Conservation (phyloP, 2,113 vertebrate species). For the Gnathonemus echidnorhynchus region DNA sequence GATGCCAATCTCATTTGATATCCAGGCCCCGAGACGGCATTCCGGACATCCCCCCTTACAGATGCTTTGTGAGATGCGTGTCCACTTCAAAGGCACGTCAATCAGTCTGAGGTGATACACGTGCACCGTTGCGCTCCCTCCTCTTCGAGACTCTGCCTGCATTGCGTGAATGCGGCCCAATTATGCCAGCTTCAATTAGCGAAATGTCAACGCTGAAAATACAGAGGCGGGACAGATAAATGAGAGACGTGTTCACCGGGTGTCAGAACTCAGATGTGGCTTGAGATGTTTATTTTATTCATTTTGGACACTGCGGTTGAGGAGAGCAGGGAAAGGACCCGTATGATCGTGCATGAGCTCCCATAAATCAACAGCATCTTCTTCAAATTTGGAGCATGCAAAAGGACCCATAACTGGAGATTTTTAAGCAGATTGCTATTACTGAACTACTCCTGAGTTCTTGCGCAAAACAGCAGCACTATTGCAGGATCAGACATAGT, state of each 20-base stretch:
- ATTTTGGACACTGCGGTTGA: slow-evolving; percentile 2
- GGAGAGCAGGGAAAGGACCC: neutral
- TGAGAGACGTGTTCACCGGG: slow-evolving; percentile 22
- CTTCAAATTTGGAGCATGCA: slow-evolving; percentile 19
- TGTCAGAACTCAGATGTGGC: slow-evolving; percentile 29
- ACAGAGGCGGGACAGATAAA: slow-evolving; percentile 28
- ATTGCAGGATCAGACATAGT: neutral
- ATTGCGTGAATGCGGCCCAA: slow-evolving; percentile 27
- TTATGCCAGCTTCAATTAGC: slow-evolving; percentile 41
- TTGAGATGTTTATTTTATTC: slow-evolving; percentile 17
- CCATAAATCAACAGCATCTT: neutral
- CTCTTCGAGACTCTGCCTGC: neutral
- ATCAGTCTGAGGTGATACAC: neutral
- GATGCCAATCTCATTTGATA: neutral
- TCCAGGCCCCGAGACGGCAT: neutral
- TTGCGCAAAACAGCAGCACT: neutral
- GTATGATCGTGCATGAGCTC: neutral
- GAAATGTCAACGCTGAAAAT: slow-evolving; percentile 17
- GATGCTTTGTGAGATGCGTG: neutral
- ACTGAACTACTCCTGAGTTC: slow-evolving; percentile 28
- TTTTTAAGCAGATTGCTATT: slow-evolving; percentile 20
- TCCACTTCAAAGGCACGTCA: slow-evolving; percentile 18
- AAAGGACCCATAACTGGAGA: slow-evolving; percentile 6
- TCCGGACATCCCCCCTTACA: neutral
- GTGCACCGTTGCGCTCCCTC: neutral